Evolutionary conservation across 2,888 invertebrate genomes (phyloP), one percentile per base, ranked within the genome.

Genomic region (Lasius fuliginosus): DNA sequence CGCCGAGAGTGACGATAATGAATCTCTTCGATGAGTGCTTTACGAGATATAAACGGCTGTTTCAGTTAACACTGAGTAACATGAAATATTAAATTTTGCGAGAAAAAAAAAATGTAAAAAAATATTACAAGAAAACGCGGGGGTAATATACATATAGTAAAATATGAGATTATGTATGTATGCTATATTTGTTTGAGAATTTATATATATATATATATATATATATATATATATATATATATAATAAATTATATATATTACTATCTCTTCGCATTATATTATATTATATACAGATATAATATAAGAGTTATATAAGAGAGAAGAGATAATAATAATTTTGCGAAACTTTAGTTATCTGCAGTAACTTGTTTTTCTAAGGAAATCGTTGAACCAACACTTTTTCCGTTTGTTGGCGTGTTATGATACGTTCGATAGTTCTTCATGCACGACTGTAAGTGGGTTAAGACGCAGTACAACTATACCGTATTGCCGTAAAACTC

Each of bases 371-470:
- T 40, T 53, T 76, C 36, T 53, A 36, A 23, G 53, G 27, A 76
- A 76, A 71, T 30, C 1, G 5, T 77, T n/a, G 73, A 77, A 27
- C 53, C 53, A n/a, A 68, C 3, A 36, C 18, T 76, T 76, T 36
- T 76, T 75, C 67, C 75, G 67, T 40, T 62, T 75, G 46, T 46
- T 11, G 12, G 36, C 27, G 36, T 33, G 5, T 36, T 33, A 65
- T 76, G 49, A 64, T 76, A 53, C 53, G 53, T 77, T 77, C 73
- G 53, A 77, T 77, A 77, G 9, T 77, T 77, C 40, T 56, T 65
- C 33, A 75, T 65, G 53, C 53, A 36, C 4, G 36, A 53, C 53
- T 77, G 15, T 71, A 77, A 77, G 53, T 77, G 9, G 76, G 71
- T 77, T 77, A 77, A 76, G 71, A 53, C 49, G 53, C 65, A 64